Conservation (phyloP, 2,797 vertebrate species). For the Margarornis squamiger region DNA sequence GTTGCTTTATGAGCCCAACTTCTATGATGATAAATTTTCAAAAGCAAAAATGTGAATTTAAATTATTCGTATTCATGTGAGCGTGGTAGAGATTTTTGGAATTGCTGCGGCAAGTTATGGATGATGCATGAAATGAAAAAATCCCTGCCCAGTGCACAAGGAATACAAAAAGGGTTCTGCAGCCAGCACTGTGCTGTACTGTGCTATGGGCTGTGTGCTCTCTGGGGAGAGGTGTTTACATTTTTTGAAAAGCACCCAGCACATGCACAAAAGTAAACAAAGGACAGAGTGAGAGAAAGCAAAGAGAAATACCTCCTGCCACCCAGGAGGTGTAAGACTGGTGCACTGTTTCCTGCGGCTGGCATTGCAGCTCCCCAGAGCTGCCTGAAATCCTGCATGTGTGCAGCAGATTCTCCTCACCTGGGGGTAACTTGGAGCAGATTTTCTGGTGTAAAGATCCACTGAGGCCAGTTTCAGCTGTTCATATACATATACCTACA, state of each 20-base stretch:
- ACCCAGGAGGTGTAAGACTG: not conserved
- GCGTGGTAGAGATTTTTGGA: conserved; percentile 68
- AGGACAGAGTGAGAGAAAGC: not conserved
- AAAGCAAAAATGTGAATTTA: conserved; percentile 70
- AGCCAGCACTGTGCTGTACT: not conserved
- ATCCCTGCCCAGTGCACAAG: conserved; percentile 64
- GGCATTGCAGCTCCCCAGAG: not conserved
- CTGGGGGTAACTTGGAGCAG: not conserved
- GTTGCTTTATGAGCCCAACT: conserved; percentile 42
- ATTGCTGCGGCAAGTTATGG: conserved; percentile 63
- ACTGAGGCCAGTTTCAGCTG: not conserved
- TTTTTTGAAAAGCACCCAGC: conserved; percentile 32
- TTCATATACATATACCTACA: not conserved
- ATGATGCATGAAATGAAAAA: conserved; percentile 74
- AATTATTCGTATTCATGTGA: conserved; percentile 69
- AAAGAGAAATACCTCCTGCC: not conserved
- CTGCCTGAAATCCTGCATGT: rapidly evolving
- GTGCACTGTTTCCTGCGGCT: not conserved
- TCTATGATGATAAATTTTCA: conserved; percentile 64
- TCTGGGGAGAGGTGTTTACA: not conserved
- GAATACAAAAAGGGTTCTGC: conserved; percentile 67
- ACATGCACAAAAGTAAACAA: not conserved
- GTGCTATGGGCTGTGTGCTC: not conserved
- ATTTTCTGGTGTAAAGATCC: not conserved
- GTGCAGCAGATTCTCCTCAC: not conserved